Evolutionary conservation across 30 jellyfish, hydroid and myxozoan species (phyloP), one percentile per base, ranked within the genome.

Genomic region (Hydra vulgaris): DNA sequence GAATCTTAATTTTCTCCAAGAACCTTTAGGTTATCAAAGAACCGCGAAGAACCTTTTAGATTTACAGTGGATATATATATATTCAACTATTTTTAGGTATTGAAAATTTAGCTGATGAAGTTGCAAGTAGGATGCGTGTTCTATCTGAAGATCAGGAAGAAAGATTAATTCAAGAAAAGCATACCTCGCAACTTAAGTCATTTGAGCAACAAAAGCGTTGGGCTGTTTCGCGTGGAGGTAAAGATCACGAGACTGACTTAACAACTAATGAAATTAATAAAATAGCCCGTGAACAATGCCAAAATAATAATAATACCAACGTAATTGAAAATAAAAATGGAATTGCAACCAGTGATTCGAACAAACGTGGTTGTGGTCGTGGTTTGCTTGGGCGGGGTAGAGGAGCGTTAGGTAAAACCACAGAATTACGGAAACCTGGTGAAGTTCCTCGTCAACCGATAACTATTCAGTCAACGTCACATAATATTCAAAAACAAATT

Each of bases 151-250:
- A 7, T 18, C 67, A 23, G 12, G 67, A 73, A n/a, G 55, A 73
- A 73, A 20, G 7, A 3, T 18, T 1, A n/a, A 53, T 5, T 26
- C 16, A 61, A 8, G 87, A 66, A 24, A 67, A 56, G 70, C 27
- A 55, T 7, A 79, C 21, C 8, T 23, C 69, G 21, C 66, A 23
- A 4, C 70, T 20, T 0, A 21, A 26, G 21, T 26, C 70, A 25
- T 71, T 15, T 25, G 87, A 80, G 26, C 73, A 55, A 69, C 23
- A 66, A 21, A 80, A 80, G 3, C 80, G 87, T 22, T 80, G 87
- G 87, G 27, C 17, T 18, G 18, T 84, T n/a, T 70, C 66, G 24
- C 80, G 87, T 67, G 87, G 87, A 19, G 27, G 72, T 12, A 18
- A 70, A 70, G 17, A 70, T 70, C 40, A 25, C 12, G 17, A 70